A percentile compares a stretch with the other conserved stretches of the same genome.
These are phyloP conservation scores for Adelognathus sp. DNA, from an alignment of 2,888 invertebrate species.

Conservation along the genomic window DNA sequence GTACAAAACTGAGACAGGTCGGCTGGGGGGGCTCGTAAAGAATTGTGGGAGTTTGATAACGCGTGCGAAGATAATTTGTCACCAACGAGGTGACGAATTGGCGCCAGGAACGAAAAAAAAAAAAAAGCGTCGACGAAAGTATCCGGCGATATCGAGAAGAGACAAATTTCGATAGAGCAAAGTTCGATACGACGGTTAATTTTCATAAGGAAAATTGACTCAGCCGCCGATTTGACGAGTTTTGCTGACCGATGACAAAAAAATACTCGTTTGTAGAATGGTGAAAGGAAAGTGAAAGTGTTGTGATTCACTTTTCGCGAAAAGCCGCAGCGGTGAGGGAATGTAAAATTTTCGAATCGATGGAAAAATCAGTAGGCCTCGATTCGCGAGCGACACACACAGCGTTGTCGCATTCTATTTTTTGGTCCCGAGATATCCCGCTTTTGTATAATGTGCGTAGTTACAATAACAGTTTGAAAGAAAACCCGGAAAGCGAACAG, in stretches of 20 bases:
- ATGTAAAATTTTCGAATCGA: conserved; percentile 1
- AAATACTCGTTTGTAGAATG: conserved; percentile 18
- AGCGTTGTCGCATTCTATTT: conserved; percentile 64
- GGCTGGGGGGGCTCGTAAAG: conserved; percentile 18
- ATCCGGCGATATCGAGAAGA: conserved; percentile 2
- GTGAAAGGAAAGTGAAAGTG: conserved; percentile 51
- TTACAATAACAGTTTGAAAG: conserved; percentile 57
- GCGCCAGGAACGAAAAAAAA: no score
- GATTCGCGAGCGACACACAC: conserved; percentile 25
- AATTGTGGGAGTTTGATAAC: conserved; percentile 31
- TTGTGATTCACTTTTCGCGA: conserved; percentile 62
- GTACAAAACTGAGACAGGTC: conserved; percentile 4
- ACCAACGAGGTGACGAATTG: not conserved
- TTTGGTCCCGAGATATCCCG: conserved; percentile 66
- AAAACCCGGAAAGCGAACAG: conserved; percentile 35
- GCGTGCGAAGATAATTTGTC: conserved; percentile 1
- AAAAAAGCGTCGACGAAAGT: not conserved
- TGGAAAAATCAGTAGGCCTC: conserved; percentile 44
- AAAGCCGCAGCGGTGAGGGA: conserved; percentile 10
- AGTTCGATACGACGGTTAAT: conserved; percentile 27
- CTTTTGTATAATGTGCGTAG: conserved; percentile 71
- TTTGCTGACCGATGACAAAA: not conserved
- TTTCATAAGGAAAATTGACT: conserved; percentile 8
- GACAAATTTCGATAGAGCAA: not conserved
- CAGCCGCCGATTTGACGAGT: conserved; percentile 13